Conservation (phyloP, 2,797 vertebrate species). For the Alfaro cultratus region DNA sequence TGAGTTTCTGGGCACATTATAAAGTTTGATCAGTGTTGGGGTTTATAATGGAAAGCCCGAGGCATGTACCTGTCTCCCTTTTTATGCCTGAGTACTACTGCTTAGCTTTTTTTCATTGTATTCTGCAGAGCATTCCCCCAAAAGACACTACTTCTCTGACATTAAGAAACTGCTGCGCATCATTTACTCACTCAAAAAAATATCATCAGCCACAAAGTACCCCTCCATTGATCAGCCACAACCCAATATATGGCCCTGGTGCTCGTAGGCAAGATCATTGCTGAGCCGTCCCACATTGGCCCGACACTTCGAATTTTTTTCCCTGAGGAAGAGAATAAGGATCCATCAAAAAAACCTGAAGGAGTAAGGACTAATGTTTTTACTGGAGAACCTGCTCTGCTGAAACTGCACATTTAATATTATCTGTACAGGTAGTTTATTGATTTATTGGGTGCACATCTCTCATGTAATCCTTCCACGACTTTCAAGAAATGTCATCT, state of each 20-base stretch:
- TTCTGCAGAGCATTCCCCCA: neutral
- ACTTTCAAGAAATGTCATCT: slow-evolving; percentile 1
- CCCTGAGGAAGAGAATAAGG: slow-evolving; percentile 2
- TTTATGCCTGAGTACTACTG: neutral
- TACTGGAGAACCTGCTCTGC: neutral
- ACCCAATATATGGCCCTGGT: neutral
- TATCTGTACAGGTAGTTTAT: neutral
- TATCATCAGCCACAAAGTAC: slow-evolving; percentile 19
- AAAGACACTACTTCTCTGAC: neutral
- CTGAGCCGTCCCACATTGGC: slow-evolving; percentile 11
- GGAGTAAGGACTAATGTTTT: neutral
- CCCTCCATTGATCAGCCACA: slow-evolving; percentile 11
- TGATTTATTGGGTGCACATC: neutral
- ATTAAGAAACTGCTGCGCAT: slow-evolving; percentile 2
- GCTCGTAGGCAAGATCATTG: slow-evolving; percentile 2
- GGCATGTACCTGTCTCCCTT: neutral
- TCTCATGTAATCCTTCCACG: neutral
- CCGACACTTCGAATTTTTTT: slow-evolving; percentile 12
- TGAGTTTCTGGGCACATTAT: slow-evolving; percentile 1
- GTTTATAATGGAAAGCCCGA: slow-evolving; percentile 6
- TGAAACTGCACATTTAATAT: neutral
- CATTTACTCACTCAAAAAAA: slow-evolving; percentile 18
- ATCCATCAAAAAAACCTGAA: slow-evolving; percentile 6
- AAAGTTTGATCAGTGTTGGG: slow-evolving; percentile 1
- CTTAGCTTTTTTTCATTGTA: neutral